A percentile compares a stretch with the other conserved stretches of the same genome.
These are phyloP conservation scores for Polydrusus cervinus DNA, from an alignment of 2,888 invertebrate genomes.

Conservation along the genomic window DNA sequence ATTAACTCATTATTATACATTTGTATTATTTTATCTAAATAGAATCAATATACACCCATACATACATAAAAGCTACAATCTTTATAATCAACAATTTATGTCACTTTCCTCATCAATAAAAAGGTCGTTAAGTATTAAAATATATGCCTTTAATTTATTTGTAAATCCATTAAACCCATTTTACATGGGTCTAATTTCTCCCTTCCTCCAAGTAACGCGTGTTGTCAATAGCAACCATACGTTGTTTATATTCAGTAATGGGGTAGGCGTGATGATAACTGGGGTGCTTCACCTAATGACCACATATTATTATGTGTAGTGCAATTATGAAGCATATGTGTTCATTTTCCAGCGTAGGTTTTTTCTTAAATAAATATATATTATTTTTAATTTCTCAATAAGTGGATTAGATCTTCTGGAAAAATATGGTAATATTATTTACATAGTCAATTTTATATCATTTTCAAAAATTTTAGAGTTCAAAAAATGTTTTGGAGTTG, in stretches of 20 bases:
- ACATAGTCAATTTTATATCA: no score
- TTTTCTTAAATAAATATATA: no score
- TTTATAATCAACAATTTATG: neutral
- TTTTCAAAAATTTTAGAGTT: no score
- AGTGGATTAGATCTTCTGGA: no score
- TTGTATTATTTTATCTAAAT: neutral
- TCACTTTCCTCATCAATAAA: neutral
- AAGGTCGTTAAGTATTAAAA: neutral
- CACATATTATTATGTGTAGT: neutral
- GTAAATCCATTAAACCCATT: neutral
- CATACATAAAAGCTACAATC: no score
- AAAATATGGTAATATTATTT: no score
- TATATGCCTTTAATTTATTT: neutral
- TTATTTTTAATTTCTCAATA: no score
- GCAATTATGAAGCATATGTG: neutral
- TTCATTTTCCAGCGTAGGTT: neutral
- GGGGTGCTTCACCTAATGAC: constrained; percentile 1
- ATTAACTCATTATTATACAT: no score
- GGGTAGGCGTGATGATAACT: neutral
- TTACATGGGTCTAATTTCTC: neutral
- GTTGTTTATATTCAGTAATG: constrained; percentile 34
- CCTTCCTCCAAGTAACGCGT: neutral
- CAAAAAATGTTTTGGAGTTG: no score
- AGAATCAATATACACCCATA: neutral
- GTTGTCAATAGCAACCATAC: constrained; percentile 32